Evolutionary conservation across 2,113 vertebrate species (phyloP), one percentile per base, ranked within the genome.

Genomic region (Dasypus novemcinctus): DNA sequence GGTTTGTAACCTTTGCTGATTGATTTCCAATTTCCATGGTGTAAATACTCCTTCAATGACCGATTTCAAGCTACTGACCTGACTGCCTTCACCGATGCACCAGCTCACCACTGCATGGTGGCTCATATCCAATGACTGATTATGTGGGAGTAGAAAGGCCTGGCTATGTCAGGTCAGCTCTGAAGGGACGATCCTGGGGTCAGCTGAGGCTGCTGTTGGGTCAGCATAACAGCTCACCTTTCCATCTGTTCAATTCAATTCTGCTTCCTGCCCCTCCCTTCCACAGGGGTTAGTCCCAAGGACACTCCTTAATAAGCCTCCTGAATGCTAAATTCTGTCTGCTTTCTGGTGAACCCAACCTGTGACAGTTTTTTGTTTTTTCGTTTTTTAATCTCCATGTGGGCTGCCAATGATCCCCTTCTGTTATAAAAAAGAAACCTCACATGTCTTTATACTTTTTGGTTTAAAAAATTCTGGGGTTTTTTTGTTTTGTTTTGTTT

Each of bases 361-460:
- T 84, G 27, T 2, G 3, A 63, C 31, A 76, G 61, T 63, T 12
- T 41, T 82, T 81, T 36, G 61, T 11, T 41, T 78, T 82, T 31
- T n/a, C 61, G n/a, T n/a, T 86, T 76, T 82, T 69, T 6, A 49
- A 81, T 66, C 27, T 74, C 29, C 27, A 4, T 38, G 63, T 74
- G 18, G 72, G 36, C 74, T 91, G 49, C 36, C 63, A 59, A 9
- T 33, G 15, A 95, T 78, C 29, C 71, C 52, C 66, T 91, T 92
- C 63, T 90, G 49, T 92, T 95, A 46, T 78, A 57, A 86, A 63
- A 49, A 76, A 91, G 74, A 76, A 68, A 68, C 18, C 15, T 88
- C 59, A 27, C 23, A 43, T 15, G 15, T n/a, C 90, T 93, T 90
- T 59, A 43, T 75, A 80, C 15, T 87, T 89, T 89, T 20, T 21